Base-by-base conservation (phyloP, 2,888 invertebrate species). In the Epinotia brunnichana region DNA sequence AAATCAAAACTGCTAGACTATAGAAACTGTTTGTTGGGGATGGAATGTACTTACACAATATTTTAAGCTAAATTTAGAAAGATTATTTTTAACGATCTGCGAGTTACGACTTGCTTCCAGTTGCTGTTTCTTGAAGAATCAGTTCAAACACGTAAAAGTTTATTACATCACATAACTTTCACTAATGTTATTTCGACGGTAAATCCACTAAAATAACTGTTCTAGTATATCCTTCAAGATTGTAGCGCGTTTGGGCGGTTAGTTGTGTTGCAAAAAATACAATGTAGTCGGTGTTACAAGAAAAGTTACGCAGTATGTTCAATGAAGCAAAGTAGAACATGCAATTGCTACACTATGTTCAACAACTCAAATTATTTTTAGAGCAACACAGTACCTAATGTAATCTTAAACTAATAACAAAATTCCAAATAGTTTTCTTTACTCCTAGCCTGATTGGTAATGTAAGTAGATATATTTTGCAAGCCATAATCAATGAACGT, bases 81-180 rank as follows among this genome's bases (percentile, higher is more conserved):
- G 53, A 75, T 74, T 66, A 60, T 77, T 75, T 80, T 79, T 80
- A 77, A 82, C 74, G 75, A 78, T 75, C 67, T 75, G 61, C 75
- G 77, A 77, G 74, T 77, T 77, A 77, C 75, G 76, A 72, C 74
- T 60, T 68, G 75, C 74, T 73, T 74, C 78, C 78, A 81, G 80
- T 79, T 79, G 75, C 78, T 80, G 70, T 72, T 66, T 69, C 73
- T 68, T 74, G 48, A 72, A 78, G 73, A 81, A 80, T 77, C 80
- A 80, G 81, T 79, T 76, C 77, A 83, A 81, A 81, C 78, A 77
- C 78, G 78, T 83, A 79, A 82, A 83, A 76, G 74, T 78, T 82
- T 83, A 83, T 87, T 84, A 81, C 82, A 82, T 85, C 78, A 87
- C 78, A 74, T 76, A 77, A 80, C 79, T 80, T 83, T 82, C 81